Evolutionary conservation across 1,140 invertebrate genomes (phyloP).

Genomic region (Drosophila kohkoa): DNA sequence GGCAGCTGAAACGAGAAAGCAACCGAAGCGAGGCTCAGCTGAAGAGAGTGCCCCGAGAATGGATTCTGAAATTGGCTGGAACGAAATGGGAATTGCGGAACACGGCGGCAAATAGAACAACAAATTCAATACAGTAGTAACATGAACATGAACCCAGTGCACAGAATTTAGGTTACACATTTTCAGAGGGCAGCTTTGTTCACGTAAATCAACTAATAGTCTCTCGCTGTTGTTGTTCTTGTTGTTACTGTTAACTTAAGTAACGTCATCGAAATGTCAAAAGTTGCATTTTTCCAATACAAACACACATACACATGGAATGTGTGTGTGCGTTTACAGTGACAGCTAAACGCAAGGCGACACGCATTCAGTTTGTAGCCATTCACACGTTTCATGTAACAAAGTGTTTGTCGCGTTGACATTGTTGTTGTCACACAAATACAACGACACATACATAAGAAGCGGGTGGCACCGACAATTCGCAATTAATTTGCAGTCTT

Average conservation of each 20-base stretch:
- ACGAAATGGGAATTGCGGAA: slow-evolving; percentile 48
- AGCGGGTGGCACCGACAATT: slow-evolving; percentile 25
- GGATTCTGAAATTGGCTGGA: neutral
- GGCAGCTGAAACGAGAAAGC: slow-evolving; percentile 27
- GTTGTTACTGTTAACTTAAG: slow-evolving; percentile 63
- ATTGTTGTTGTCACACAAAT: slow-evolving; percentile 46
- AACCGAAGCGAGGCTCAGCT: slow-evolving; percentile 28
- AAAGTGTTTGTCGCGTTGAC: slow-evolving; percentile 59
- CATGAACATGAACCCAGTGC: slow-evolving; percentile 55
- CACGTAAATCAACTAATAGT: slow-evolving; percentile 59
- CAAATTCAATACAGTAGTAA: slow-evolving; percentile 19
- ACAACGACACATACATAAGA: slow-evolving; percentile 13
- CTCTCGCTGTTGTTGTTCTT: slow-evolving; percentile 33
- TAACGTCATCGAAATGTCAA: slow-evolving; percentile 85
- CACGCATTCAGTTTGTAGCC: slow-evolving; percentile 53
- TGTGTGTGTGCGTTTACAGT: neutral
- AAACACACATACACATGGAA: slow-evolving; percentile 3
- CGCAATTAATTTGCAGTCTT: slow-evolving; percentile 68
- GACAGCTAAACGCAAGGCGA: slow-evolving; percentile 28
- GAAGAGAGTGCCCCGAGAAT: too few relatives aligned
- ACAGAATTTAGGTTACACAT: slow-evolving; percentile 74
- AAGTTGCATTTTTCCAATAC: slow-evolving; percentile 80
- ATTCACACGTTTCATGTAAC: slow-evolving; percentile 42
- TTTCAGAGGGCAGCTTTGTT: slow-evolving; percentile 31
- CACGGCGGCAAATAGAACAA: slow-evolving; percentile 39